phyloP scores from a whole-genome alignment of 2,797 vertebrate genomes.

The Choloepus didactylus region DNA sequence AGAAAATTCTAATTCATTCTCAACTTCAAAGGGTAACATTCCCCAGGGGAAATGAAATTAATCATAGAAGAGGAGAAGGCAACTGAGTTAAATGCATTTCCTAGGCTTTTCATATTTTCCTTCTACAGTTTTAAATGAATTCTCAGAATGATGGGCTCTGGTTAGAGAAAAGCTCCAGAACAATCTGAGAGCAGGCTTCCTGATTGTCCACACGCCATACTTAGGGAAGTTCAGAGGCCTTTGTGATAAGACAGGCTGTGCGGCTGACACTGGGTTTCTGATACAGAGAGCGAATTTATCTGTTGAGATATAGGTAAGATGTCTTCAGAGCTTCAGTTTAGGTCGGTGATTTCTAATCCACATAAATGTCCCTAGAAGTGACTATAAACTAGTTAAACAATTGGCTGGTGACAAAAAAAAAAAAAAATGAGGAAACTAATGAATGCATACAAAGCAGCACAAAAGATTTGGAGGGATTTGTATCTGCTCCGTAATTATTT shows the following conservation, averaged over 20 bases:
- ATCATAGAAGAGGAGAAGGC: constrained; percentile 66
- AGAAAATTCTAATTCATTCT: constrained; percentile 66
- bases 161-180: not conserved
- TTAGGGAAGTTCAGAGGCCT: not conserved
- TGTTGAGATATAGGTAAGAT: constrained; percentile 59
- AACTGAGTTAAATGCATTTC: constrained; percentile 57
- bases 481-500: constrained; percentile 75
- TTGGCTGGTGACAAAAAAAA: constrained; percentile 71
- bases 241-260: not conserved
- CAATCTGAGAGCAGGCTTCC: constrained; percentile 32
- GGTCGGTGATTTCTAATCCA: constrained; percentile 81
- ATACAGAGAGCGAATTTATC: constrained; percentile 30
- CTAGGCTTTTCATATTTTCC: constrained; percentile 56
- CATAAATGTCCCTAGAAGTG: constrained; percentile 82
- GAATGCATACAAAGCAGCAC: constrained; percentile 68
- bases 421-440: constrained; percentile 78
- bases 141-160: constrained; percentile 52
- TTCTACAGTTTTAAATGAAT: constrained; percentile 63
- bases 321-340: constrained; percentile 79
- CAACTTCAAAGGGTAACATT: constrained; percentile 71
- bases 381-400: constrained; percentile 82
- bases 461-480: constrained; percentile 80
- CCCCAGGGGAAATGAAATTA: constrained; percentile 71
- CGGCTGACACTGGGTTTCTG: not conserved
- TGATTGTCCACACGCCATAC: not conserved